Evolutionary conservation across 2,888 invertebrate species (phyloP).

Genomic region (Anodontia alba): DNA sequence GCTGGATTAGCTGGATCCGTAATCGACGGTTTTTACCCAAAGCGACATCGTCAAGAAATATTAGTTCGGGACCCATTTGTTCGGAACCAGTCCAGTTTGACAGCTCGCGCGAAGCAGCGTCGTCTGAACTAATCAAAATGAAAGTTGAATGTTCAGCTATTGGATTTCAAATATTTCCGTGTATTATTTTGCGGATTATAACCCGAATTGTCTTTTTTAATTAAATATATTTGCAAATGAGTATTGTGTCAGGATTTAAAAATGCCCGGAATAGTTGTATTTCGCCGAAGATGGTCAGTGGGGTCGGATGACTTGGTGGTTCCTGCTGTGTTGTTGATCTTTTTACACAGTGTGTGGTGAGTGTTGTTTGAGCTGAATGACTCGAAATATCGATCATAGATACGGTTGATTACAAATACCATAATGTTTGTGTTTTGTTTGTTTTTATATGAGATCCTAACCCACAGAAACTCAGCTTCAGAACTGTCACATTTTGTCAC

Average conservation of each 20-base stretch:
- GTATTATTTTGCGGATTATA: neutral
- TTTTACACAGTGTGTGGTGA: constrained; percentile 92
- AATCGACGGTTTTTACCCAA: too few relatives aligned
- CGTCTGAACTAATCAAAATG: constrained; percentile 34
- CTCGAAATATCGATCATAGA: too few relatives aligned
- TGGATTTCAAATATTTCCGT: too few relatives aligned
- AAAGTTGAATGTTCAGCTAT: neutral
- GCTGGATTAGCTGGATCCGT: too few relatives aligned
- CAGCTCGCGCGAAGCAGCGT: constrained; percentile 38
- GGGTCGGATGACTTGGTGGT: constrained; percentile 95
- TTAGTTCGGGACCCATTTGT: too few relatives aligned
- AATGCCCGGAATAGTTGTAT: constrained; percentile 95
- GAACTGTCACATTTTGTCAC: too few relatives aligned
- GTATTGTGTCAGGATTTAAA: neutral
- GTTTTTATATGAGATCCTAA: too few relatives aligned
- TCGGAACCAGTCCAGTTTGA: constrained; percentile 47
- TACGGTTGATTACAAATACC: neutral
- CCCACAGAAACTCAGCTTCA: too few relatives aligned
- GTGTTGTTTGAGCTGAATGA: constrained; percentile 74
- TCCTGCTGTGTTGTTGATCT: constrained; percentile 91
- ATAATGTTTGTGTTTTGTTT: too few relatives aligned
- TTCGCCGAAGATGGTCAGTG: constrained; percentile 94
- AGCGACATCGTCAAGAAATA: too few relatives aligned
- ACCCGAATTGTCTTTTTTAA: neutral
- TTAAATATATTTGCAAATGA: neutral